Percentiles rank a stretch among this genome's conserved stretches.
These are phyloP conservation scores for Collichthys lucidus DNA, from an alignment of 2,113 vertebrate genomes.

Conservation along the genomic window DNA sequence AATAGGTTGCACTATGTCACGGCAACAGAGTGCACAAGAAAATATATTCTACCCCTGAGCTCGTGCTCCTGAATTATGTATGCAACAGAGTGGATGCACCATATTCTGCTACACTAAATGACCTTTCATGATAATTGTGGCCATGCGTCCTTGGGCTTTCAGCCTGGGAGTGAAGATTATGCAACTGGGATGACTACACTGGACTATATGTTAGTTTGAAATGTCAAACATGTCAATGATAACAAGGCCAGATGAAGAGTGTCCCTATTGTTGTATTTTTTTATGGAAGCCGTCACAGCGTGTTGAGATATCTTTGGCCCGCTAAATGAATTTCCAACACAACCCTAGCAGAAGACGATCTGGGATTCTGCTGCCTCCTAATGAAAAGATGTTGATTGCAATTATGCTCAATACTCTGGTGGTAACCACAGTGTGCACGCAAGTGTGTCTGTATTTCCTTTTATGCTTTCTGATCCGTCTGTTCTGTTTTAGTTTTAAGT, in stretches of 20 bases:
- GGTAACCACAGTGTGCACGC: slow-evolving; percentile 4
- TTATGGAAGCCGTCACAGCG: slow-evolving; percentile 42
- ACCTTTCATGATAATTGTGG: slow-evolving; percentile 83
- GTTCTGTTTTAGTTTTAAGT: neutral
- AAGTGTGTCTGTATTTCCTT: slow-evolving; percentile 2
- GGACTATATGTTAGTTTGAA: slow-evolving; percentile 73
- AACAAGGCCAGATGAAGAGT: slow-evolving; percentile 49
- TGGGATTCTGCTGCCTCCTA: slow-evolving; percentile 30
- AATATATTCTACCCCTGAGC: slow-evolving; percentile 68
- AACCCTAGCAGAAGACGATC: slow-evolving; percentile 10
- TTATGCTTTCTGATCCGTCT: neutral
- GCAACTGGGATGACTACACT: slow-evolving; percentile 73
- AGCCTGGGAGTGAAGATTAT: slow-evolving; percentile 74
- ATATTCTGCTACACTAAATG: slow-evolving; percentile 72
- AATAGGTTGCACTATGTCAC: neutral
- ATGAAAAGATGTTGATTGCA: slow-evolving; percentile 58
- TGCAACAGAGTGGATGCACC: slow-evolving; percentile 52
- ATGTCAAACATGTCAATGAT: slow-evolving; percentile 75
- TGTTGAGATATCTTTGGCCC: slow-evolving; percentile 38
- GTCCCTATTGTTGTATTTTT: slow-evolving; percentile 51
- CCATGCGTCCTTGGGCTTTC: slow-evolving; percentile 71
- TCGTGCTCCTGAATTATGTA: slow-evolving; percentile 66
- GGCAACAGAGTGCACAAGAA: slow-evolving; percentile 34
- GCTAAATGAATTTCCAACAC: slow-evolving; percentile 31
- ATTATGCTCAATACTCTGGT: slow-evolving; percentile 9